Evolutionary conservation across 30 jellyfish, hydroid and myxozoan genomes (phyloP), one percentile per base, ranked within the genome.

Genomic region (Rhopilema esculentum): DNA sequence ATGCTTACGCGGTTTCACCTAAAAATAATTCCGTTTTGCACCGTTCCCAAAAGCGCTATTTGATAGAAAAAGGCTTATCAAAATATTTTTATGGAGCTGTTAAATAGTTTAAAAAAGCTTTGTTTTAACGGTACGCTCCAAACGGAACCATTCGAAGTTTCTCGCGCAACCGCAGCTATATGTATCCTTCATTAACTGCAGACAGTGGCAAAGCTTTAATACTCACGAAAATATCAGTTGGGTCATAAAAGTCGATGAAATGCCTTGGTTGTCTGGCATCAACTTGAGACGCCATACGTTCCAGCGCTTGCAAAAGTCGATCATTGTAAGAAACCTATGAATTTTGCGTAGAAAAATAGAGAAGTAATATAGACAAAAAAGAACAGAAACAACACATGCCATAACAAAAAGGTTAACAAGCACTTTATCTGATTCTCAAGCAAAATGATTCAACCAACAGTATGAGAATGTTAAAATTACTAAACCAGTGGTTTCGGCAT

Each of bases 241-340:
- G 92, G 67, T 94, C 93, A 77, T 94, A 94, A 50, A 94, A 86
- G 70, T 94, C 97, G 30, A 94, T 62, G 82, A 88, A 94, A 79
- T 94, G 66, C 20, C 94, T 63, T n/a, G 98, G 98, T 61, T 94
- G 97, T 27, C 72, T 77, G 29, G 79, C 83, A 26, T 77, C 92
- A 4, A 66, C 91, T 80, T 88, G 95, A 6, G 97, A 84, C 0
- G 98, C 96, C 98, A 94, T 94, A 69, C 98, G 88, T 64, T 94
- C 98, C 49, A 94, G 80, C 0, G 98, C 93, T 89, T 94, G 98
- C 64, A 94, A 84, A 21, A 94, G 72, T 32, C 98, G 94, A 67
- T 89, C 97, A 67, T 87, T 80, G 72, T 79, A 80, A 18, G 92
- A 76, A 1, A 84, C 72, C 98, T 93, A 52, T 25, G 9, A 57